Conservation (phyloP, 1,140 invertebrate species). For the Drosophila hydei region DNA sequence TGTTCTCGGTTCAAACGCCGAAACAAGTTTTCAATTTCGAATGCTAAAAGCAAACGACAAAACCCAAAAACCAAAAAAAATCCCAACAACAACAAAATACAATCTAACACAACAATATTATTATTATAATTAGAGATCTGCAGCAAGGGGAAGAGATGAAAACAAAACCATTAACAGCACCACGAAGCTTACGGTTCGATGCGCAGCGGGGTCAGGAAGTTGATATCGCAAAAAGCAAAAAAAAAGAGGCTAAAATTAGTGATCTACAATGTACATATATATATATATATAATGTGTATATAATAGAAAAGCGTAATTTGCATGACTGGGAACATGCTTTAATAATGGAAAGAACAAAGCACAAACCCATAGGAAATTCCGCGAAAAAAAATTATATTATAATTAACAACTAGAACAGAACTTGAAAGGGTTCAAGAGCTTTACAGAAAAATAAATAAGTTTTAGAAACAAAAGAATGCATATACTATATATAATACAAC, state of each 20-base stretch:
- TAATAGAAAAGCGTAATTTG: conserved; percentile 35
- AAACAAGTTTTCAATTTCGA: conserved; percentile 48
- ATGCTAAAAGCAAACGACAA: conserved; percentile 2
- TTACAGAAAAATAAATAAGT: conserved; percentile 2
- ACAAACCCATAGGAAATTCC: conserved; percentile 20
- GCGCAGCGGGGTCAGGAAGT: conserved; percentile 78
- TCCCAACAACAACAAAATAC: conserved; percentile 19
- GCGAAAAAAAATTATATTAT: conserved; percentile 2
- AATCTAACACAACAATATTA: conserved; percentile 67
- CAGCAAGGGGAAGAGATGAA: conserved; percentile 14
- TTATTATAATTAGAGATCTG: conserved; percentile 78
- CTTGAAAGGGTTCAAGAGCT: background rate
- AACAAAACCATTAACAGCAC: conserved; percentile 69
- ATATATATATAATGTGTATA: conserved; percentile 30
- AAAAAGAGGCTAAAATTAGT: conserved; percentile 35
- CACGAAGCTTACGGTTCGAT: conserved; percentile 64
- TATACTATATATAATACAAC: too few species aligned
- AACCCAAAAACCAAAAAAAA: conserved; percentile 26
- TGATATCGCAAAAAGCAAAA: conserved; percentile 50
- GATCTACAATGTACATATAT: conserved; percentile 27
- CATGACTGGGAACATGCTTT: conserved; percentile 41
- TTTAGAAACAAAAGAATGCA: background rate
- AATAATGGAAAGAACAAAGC: conserved; percentile 10
- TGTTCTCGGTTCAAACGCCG: conserved; percentile 21
- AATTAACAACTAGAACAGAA: conserved; percentile 3